Percentiles rank a stretch among this genome's conserved stretches.
phyloP scores from a whole-genome alignment of 2,797 vertebrate species.

The Tarsius wallacei region DNA sequence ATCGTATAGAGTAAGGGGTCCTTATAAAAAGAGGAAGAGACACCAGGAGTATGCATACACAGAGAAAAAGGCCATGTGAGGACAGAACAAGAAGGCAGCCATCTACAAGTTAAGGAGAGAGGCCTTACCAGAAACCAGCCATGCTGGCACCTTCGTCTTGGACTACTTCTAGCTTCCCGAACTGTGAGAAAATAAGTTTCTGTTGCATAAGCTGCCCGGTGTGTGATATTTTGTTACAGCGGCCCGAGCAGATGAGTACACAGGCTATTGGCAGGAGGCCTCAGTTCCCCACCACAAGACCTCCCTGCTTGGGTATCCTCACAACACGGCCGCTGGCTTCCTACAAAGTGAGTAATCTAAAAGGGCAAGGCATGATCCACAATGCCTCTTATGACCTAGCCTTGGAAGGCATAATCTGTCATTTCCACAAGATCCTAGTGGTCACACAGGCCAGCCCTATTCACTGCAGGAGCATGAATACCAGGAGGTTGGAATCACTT shows the following conservation, averaged over 20 bases:
- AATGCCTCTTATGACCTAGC: background rate
- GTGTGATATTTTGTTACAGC: background rate
- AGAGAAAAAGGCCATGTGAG: background rate
- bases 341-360: background rate
- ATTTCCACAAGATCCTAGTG: background rate
- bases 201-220: background rate
- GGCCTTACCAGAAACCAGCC: background rate
- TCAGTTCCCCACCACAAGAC: background rate
- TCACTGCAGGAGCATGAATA: background rate
- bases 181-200: background rate
- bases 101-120: background rate
- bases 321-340: background rate
- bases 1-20: background rate
- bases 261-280: background rate
- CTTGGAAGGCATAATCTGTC: background rate
- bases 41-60: background rate
- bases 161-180: background rate
- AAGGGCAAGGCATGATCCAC: background rate
- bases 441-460: background rate
- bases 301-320: background rate
- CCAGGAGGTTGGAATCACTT: background rate
- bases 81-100: background rate
- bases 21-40: background rate
- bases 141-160: background rate
- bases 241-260: background rate